phyloP scores from a whole-genome alignment of 2,888 invertebrate species.

The Suillia variegata region DNA sequence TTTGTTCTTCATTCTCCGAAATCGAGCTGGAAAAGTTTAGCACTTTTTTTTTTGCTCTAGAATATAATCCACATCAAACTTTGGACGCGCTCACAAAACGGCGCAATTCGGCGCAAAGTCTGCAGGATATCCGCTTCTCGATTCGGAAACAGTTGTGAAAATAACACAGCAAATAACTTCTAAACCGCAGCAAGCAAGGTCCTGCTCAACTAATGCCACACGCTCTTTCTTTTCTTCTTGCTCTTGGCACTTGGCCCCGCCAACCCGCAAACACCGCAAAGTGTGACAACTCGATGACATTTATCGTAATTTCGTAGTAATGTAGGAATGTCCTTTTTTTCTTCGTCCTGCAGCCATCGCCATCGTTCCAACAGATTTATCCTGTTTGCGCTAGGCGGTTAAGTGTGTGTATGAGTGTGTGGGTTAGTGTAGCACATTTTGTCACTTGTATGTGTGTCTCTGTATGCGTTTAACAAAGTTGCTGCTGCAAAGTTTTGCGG shows the following conservation, averaged over 20 bases:
- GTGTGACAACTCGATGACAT: slow-evolving; percentile 33
- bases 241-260: background rate
- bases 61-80: background rate
- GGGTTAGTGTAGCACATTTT: too few species aligned
- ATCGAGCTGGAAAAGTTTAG: background rate
- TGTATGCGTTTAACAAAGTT: background rate
- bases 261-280: too few species aligned
- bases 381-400: background rate
- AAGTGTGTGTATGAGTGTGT: too few species aligned
- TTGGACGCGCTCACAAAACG: background rate
- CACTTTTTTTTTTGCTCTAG: too few species aligned
- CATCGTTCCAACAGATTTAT: slow-evolving; percentile 2
- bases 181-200: slow-evolving; percentile 41
- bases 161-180: slow-evolving; percentile 55
- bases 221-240: background rate
- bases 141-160: slow-evolving; percentile 50
- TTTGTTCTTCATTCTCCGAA: background rate
- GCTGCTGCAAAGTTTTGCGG: slow-evolving; percentile 20
- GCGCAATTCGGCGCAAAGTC: background rate
- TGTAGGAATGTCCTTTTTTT: slow-evolving; percentile 18
- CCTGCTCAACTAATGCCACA: background rate
- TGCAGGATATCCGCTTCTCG: slow-evolving; percentile 16
- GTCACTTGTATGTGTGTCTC: background rate
- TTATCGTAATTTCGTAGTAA: slow-evolving; percentile 34
- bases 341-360: too few species aligned